phyloP scores from a whole-genome alignment of 2,888 invertebrate species.

The Trissolcus brochymenae region DNA sequence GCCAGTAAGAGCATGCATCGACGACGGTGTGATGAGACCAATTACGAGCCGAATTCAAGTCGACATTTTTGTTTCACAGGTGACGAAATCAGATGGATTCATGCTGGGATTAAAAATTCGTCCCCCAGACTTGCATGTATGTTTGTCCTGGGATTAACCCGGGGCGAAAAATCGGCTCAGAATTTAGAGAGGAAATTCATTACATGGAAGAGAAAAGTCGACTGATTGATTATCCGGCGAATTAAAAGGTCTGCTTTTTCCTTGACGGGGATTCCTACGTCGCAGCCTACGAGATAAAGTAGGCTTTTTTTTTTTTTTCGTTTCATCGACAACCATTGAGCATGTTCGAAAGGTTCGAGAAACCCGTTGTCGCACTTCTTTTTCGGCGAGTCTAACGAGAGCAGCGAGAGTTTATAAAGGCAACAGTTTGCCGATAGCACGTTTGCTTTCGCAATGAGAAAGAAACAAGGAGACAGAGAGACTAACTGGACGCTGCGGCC shows the following conservation, averaged over 20 bases:
- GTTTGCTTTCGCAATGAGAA: slow-evolving; percentile 49
- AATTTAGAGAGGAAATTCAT: too few relatives aligned
- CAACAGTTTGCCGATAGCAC: slow-evolving; percentile 51
- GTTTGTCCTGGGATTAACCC: slow-evolving; percentile 1
- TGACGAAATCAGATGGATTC: slow-evolving; percentile 22
- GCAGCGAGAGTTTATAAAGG: slow-evolving; percentile 61
- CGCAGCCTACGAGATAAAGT: too few relatives aligned
- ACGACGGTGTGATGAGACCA: background rate
- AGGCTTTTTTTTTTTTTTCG: too few relatives aligned
- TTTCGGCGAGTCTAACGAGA: slow-evolving; percentile 42
- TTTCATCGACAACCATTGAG: too few relatives aligned
- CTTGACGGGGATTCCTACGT: too few relatives aligned
- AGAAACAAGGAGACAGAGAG: slow-evolving; percentile 13
- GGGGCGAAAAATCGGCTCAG: background rate
- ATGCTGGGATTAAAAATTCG: slow-evolving; percentile 16
- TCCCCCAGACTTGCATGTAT: background rate
- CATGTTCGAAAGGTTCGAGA: too few relatives aligned
- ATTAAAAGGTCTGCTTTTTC: too few relatives aligned
- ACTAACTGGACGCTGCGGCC: slow-evolving; percentile 41
- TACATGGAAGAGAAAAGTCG: too few relatives aligned
- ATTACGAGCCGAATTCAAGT: background rate
- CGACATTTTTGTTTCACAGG: background rate
- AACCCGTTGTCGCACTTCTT: slow-evolving; percentile 12
- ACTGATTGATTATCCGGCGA: too few relatives aligned
- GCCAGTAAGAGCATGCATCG: slow-evolving; percentile 33